Percentiles rank a stretch among this genome's conserved stretches.
These are phyloP conservation scores for Phrynosoma platyrhinos DNA, from an alignment of 2,113 vertebrate genomes.

Conservation along the genomic window DNA sequence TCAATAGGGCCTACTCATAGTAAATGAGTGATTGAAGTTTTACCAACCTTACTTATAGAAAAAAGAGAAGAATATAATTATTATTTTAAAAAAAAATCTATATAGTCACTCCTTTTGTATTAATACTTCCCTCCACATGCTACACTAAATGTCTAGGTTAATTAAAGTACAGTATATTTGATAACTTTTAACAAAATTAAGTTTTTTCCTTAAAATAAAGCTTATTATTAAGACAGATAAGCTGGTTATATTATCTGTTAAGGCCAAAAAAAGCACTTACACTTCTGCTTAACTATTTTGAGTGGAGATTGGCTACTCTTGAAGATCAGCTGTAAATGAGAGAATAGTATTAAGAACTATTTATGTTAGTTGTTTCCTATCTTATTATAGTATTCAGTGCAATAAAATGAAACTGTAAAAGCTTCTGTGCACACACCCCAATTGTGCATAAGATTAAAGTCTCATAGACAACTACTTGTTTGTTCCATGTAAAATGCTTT, in stretches of 20 bases:
- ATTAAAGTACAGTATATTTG: background rate
- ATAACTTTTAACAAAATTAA: background rate
- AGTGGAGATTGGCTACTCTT: background rate
- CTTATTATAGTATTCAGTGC: constrained; percentile 22
- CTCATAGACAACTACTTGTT: constrained; percentile 2
- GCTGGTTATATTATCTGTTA: background rate
- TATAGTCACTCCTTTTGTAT: background rate
- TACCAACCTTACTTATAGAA: background rate
- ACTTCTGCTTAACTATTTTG: constrained; percentile 1
- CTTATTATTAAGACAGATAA: background rate
- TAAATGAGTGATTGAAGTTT: background rate
- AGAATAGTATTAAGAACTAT: background rate
- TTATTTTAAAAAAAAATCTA: background rate
- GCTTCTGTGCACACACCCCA: background rate
- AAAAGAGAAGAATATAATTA: background rate
- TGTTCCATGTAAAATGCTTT: constrained; percentile 32
- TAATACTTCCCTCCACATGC: background rate
- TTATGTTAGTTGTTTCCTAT: background rate
- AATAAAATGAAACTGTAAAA: constrained; percentile 24
- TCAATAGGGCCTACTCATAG: background rate
- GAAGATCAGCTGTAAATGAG: constrained; percentile 6
- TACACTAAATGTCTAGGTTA: background rate
- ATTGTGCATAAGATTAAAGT: constrained; percentile 31
- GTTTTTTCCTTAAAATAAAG: background rate
- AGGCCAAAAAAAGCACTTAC: background rate